Evolutionary conservation across 2,797 vertebrate genomes (phyloP), one percentile per base, ranked within the genome.

Genomic region (Chaenodraco wilsoni): DNA sequence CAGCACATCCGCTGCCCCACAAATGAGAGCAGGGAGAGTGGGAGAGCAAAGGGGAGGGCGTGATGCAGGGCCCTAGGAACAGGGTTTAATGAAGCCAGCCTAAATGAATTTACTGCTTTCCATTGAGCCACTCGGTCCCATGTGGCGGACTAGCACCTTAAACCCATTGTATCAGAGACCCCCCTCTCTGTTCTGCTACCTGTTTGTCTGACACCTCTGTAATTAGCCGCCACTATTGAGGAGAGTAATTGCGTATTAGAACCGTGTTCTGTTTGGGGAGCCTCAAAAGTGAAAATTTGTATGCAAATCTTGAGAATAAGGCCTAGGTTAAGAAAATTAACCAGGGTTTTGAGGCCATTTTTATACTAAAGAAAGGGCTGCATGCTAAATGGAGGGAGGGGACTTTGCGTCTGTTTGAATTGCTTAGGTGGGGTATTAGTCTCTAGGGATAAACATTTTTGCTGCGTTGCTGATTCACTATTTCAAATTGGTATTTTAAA

Each of bases 41-140:
- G 60, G 61, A 58, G 82, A 78, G 85, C 85, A 83, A 82, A 87
- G 86, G 77, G 83, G 79, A 84, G 81, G 13, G 58, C 76, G 45
- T 68, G 80, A 86, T 75, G 78, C 85, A 62, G 81, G 87, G 82
- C 89, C 88, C 80, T 60, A 72, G 79, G 85, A 87, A 78, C 75
- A 63, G 79, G 69, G 87, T 91, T 92, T 92, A 92, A 92, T 91
- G 91, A 92, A 93, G 89, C 91, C 81, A 78, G 84, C 84, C 87
- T 90, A 93, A 94, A 94, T 92, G 76, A 91, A 93, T 93, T 91
- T 92, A 88, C 83, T 85, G 88, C 87, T 85, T 92, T 88, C 87
- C 90, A 91, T 83, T 90, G 87, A 93, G 84, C 84, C 10, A 46
- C 84, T 84, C 27, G 19, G 82, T 92, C 92, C 92, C 90, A 75